Percentiles rank a stretch among this genome's conserved stretches.
Conservation (phyloP, 1,140 invertebrate species). For the Zophobas morio region DNA sequence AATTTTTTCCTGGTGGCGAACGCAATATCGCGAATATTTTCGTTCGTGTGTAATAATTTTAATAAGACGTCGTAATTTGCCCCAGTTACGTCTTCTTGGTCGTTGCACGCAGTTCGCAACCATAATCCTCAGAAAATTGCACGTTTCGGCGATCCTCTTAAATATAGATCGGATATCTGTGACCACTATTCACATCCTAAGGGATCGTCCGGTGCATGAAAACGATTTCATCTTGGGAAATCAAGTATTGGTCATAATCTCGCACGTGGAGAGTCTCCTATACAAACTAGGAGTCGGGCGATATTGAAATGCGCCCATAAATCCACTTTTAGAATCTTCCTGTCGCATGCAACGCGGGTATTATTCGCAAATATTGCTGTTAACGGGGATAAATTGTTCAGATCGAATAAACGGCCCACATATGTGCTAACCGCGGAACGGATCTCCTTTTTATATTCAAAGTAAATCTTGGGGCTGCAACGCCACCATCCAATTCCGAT, state of each 20-base stretch:
- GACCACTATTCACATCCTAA: neutral
- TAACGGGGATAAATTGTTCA: slow-evolving; percentile 43
- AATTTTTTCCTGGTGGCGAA: neutral
- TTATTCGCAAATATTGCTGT: slow-evolving; percentile 47
- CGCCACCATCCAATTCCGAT: neutral
- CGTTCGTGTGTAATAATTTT: neutral
- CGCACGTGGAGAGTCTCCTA: too few species aligned
- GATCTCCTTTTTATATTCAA: neutral
- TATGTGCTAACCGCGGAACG: neutral
- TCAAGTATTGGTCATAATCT: neutral
- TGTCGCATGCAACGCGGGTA: slow-evolving; percentile 40
- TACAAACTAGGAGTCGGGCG: neutral
- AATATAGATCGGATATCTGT: neutral
- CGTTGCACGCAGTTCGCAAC: neutral
- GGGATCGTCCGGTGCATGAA: neutral
- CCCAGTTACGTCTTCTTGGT: too few species aligned
- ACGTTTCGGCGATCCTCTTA: neutral
- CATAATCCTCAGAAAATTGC: neutral
- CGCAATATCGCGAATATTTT: neutral
- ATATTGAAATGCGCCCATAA: slow-evolving; percentile 7
- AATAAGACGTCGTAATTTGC: too few species aligned
- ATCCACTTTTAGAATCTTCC: slow-evolving; percentile 42
- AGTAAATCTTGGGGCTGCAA: neutral
- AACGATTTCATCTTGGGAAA: neutral
- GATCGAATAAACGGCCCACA: slow-evolving; percentile 4